These are phyloP conservation scores for Urosaurus nigricauda DNA, from an alignment of 2,797 vertebrate genomes.

Conservation along the genomic window DNA sequence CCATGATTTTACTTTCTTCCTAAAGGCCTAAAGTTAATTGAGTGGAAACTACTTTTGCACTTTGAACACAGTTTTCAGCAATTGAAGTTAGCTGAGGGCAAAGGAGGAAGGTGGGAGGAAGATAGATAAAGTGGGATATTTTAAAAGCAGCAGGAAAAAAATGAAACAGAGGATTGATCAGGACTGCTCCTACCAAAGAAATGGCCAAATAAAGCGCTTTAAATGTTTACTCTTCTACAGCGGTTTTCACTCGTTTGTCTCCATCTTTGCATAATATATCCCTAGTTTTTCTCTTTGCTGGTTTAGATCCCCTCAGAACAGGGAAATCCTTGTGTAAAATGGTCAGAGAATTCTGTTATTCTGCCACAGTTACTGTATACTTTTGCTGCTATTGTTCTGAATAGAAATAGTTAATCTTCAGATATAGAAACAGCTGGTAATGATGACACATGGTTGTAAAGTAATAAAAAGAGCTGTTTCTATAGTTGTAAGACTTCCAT, in stretches of 20 bases:
- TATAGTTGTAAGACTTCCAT: neutral
- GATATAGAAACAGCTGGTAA: slow-evolving; percentile 7
- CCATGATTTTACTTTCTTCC: no score
- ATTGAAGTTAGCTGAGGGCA: no score
- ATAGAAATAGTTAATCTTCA: neutral
- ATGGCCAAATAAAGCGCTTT: neutral
- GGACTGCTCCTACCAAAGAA: neutral
- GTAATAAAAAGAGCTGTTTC: slow-evolving; percentile 14
- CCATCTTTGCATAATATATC: neutral
- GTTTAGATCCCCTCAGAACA: neutral
- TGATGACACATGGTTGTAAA: neutral
- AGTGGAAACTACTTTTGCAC: no score
- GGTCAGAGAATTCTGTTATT: neutral
- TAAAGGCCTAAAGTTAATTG: no score
- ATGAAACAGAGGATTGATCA: no score
- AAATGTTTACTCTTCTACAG: neutral
- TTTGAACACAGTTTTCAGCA: no score
- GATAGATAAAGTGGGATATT: no score
- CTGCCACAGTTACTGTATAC: neutral
- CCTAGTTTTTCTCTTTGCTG: neutral
- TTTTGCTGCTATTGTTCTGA: neutral
- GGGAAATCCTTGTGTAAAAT: slow-evolving; percentile 3
- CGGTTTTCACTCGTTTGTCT: neutral
- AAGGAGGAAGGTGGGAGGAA: no score
- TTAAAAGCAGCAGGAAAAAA: no score